Conservation (phyloP, 2,888 invertebrate species). For the Torymus auratus region DNA sequence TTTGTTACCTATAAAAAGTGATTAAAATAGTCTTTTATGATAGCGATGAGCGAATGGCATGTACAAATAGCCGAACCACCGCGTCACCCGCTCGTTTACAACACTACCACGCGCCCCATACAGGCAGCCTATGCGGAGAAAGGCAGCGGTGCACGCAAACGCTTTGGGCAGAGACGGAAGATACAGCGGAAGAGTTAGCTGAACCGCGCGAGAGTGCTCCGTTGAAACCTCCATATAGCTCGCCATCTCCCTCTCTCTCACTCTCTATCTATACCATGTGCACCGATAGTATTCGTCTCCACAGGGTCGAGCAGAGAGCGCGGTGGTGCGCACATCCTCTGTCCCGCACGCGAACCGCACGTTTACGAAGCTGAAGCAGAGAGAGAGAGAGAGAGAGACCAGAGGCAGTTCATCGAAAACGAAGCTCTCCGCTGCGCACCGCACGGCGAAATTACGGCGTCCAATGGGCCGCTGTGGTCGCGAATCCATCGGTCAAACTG, state of each 20-base stretch:
- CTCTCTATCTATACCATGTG: no score
- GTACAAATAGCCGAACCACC: no score
- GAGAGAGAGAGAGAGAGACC: neutral
- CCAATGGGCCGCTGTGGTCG: conserved; percentile 52
- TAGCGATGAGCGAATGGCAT: no score
- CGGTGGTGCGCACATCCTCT: neutral
- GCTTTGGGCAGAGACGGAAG: no score
- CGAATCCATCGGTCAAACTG: conserved; percentile 59
- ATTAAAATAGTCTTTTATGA: no score
- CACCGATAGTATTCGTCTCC: conserved; percentile 16
- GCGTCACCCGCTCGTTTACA: no score
- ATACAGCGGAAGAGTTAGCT: neutral
- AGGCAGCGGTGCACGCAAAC: no score
- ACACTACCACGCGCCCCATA: no score
- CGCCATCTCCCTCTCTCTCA: no score
- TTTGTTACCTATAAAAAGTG: no score
- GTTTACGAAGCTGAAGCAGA: conserved; percentile 24
- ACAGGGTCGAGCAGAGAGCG: neutral
- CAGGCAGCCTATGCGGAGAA: no score
- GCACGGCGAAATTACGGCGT: conserved; percentile 39
- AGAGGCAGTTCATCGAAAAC: conserved; percentile 29
- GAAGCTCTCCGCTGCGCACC: conserved; percentile 10
- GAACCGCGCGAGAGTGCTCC: conserved; percentile 27
- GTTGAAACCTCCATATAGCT: conserved; percentile 24
- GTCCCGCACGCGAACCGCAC: conserved; percentile 25